Conservation (phyloP, 2,113 vertebrate genomes). For the Zootoca vivipara region DNA sequence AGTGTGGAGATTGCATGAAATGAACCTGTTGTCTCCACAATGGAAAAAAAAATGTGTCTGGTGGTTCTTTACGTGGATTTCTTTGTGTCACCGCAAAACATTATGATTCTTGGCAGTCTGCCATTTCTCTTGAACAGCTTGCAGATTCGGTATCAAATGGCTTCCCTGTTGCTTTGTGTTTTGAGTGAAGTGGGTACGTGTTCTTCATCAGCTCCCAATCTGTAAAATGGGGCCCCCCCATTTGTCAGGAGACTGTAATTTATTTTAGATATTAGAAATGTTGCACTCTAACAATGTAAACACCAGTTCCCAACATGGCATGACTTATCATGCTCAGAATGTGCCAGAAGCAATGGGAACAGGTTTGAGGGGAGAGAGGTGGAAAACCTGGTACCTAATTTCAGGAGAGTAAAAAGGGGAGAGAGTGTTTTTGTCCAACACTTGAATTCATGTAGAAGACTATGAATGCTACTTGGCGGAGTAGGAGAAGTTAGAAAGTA, state of each 20-base stretch:
- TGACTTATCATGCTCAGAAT: too few species aligned
- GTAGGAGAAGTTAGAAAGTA: too few species aligned
- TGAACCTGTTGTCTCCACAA: background rate
- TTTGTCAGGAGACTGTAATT: background rate
- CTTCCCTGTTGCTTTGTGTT: background rate
- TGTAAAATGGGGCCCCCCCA: background rate
- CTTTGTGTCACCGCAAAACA: background rate
- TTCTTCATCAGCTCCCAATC: background rate
- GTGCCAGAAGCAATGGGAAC: too few species aligned
- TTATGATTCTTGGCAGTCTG: background rate
- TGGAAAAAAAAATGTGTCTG: background rate
- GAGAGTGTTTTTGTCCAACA: too few species aligned
- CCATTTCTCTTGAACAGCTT: background rate
- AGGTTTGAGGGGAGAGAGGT: too few species aligned
- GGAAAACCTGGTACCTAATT: too few species aligned
- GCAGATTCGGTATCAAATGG: background rate
- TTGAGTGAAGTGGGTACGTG: background rate
- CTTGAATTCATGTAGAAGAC: too few species aligned
- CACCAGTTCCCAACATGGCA: background rate
- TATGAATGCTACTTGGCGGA: too few species aligned
- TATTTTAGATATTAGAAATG: background rate
- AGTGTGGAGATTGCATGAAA: background rate
- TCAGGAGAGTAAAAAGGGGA: too few species aligned
- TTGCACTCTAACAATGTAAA: background rate
- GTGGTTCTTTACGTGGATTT: background rate